These are phyloP conservation scores for Dascillus cervinus DNA, from an alignment of 2,888 invertebrate species.

Conservation along the genomic window DNA sequence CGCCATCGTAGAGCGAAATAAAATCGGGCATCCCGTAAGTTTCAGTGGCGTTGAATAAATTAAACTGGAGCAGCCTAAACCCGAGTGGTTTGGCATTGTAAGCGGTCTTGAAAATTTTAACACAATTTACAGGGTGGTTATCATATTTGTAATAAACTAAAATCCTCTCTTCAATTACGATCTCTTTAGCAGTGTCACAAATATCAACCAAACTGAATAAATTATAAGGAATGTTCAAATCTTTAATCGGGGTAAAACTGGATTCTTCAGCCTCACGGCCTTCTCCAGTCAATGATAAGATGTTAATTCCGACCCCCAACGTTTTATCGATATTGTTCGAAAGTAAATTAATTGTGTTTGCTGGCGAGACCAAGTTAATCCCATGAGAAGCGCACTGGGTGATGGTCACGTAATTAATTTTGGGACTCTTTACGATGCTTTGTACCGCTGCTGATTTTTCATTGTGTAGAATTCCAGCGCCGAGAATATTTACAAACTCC, in stretches of 20 bases:
- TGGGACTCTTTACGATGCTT: slow-evolving; percentile 80
- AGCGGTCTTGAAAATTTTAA: slow-evolving; percentile 89
- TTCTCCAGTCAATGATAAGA: slow-evolving; percentile 88
- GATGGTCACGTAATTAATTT: slow-evolving; percentile 73
- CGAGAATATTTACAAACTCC: slow-evolving; percentile 73
- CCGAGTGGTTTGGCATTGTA: slow-evolving; percentile 82
- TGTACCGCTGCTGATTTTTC: slow-evolving; percentile 91
- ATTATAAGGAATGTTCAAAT: slow-evolving; percentile 79
- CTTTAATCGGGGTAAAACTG: slow-evolving; percentile 79
- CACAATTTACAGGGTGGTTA: slow-evolving; percentile 91
- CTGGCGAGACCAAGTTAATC: slow-evolving; percentile 84
- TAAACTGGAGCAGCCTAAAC: slow-evolving; percentile 82
- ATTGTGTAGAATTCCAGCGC: slow-evolving; percentile 92
- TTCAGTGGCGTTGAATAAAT: slow-evolving; percentile 81
- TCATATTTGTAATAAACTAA: slow-evolving; percentile 95
- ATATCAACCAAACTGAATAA: slow-evolving; percentile 92
- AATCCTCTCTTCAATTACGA: slow-evolving; percentile 82
- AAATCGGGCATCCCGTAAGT: slow-evolving; percentile 77
- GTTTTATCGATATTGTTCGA: slow-evolving; percentile 70
- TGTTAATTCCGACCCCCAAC: slow-evolving; percentile 83
- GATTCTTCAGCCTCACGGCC: slow-evolving; percentile 80
- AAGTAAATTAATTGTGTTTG: slow-evolving; percentile 69
- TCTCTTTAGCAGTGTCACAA: slow-evolving; percentile 90
- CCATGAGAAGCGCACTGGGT: slow-evolving; percentile 83
- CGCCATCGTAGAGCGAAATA: slow-evolving; percentile 84